Base-by-base conservation (phyloP, 2,888 invertebrate genomes). In the Sturmia bella region DNA sequence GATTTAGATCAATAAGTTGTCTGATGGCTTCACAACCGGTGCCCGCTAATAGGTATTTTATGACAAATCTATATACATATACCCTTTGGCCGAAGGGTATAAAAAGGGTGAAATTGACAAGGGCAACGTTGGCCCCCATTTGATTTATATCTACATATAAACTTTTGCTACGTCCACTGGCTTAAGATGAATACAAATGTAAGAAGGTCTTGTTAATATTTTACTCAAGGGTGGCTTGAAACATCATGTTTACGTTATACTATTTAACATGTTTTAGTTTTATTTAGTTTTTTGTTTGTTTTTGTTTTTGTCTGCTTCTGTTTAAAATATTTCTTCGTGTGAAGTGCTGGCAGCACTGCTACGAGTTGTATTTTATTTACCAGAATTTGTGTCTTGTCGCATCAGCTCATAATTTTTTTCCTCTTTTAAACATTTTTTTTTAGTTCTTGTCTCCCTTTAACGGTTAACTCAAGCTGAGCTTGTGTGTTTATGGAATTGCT, bases 141-240 rank as follows among this genome's bases (percentile, higher is more conserved):
- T 24, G 41, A 7, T 59, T 57, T 39, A 24, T n/a, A n/a, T n/a
- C 3, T 2, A 12, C 13, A 3, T 24, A 63, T n/a, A 19, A 12
- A 63, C 41, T 68, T 63, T 27, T n/a, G 57, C 57, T 78, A 24
- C 52, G 64, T 69, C 3, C 6, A 27, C 59, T 76, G 76, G 61
- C 27, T 68, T 43, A 59, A 68, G 59, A 61, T n/a, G 39, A 41
- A 73, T 21, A 52, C 45, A 27, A 32, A 41, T 13, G 13, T 32
- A 5, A 19, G 68, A 43, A 76, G 56, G 54, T 56, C 50, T 39
- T 45, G 61, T 77, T 52, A 57, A 69, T 32, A 56, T 64, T 75
- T 45, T 64, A 52, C 78, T 82, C 82, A 74, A 78, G 74, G 82
- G 82, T 82, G 82, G 78, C 69, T 82, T 64, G 45, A 17, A 21